These are phyloP conservation scores for Eupithecia exiguata DNA, from an alignment of 2,888 invertebrate species.

Conservation along the genomic window DNA sequence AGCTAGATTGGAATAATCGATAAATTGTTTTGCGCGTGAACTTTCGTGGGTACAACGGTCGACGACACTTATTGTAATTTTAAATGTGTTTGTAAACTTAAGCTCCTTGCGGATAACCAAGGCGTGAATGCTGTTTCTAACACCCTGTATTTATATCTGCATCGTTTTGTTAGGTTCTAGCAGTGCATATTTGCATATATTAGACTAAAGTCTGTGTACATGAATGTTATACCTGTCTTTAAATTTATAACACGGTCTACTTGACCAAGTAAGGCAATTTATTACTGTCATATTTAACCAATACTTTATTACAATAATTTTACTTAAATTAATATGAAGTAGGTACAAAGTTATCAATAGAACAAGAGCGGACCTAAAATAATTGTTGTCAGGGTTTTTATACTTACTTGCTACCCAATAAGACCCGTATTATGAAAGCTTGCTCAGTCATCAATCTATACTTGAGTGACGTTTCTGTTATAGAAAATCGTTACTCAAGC, in stretches of 20 bases:
- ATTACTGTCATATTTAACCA: too few relatives aligned
- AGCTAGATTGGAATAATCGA: slow-evolving; percentile 68
- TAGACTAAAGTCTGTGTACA: background rate
- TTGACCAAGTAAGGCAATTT: background rate
- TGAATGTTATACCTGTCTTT: slow-evolving; percentile 1
- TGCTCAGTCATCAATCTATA: too few relatives aligned
- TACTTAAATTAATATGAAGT: too few relatives aligned
- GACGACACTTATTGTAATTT: slow-evolving; percentile 78
- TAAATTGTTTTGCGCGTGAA: slow-evolving; percentile 72
- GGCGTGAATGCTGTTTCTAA: slow-evolving; percentile 48
- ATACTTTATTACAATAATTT: too few relatives aligned
- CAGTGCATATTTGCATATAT: slow-evolving; percentile 20
- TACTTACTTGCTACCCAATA: too few relatives aligned
- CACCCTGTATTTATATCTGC: slow-evolving; percentile 31
- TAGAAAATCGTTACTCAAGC: too few relatives aligned
- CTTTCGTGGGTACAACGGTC: slow-evolving; percentile 67
- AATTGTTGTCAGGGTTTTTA: too few relatives aligned
- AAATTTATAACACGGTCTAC: background rate
- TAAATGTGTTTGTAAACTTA: slow-evolving; percentile 71
- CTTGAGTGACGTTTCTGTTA: too few relatives aligned
- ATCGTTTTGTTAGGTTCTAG: slow-evolving; percentile 19
- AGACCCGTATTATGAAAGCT: too few relatives aligned
- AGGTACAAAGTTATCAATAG: too few relatives aligned
- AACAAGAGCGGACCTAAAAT: too few relatives aligned
- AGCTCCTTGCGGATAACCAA: slow-evolving; percentile 46